phyloP scores from a whole-genome alignment of 2,888 invertebrate species.

The Polydrusus pterygomalis region DNA sequence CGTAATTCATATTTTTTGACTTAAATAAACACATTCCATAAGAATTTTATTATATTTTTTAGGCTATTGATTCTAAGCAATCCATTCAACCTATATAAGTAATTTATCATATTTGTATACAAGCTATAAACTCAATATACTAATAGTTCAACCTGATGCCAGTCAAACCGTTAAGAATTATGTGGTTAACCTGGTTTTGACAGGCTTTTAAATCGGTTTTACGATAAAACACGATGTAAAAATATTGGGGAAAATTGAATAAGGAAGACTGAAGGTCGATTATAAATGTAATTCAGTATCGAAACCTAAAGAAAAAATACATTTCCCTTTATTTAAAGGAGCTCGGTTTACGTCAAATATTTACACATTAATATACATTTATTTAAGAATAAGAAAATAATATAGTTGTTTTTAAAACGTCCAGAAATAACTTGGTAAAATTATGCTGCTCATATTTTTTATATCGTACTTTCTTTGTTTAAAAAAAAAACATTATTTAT shows the following conservation, averaged over 20 bases:
- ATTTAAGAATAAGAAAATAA: too few species aligned
- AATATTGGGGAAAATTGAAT: neutral
- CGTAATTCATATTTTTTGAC: too few species aligned
- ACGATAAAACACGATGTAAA: neutral
- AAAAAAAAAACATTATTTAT: too few species aligned
- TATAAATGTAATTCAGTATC: neutral
- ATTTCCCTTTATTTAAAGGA: too few species aligned
- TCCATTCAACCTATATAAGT: constrained; percentile 1
- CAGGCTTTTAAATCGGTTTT: constrained; percentile 11
- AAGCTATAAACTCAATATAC: neutral
- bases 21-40: too few species aligned
- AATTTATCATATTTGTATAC: constrained; percentile 13
- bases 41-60: neutral
- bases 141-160: constrained; percentile 13
- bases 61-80: neutral
- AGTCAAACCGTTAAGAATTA: constrained; percentile 1
- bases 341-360: too few species aligned
- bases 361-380: too few species aligned
- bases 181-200: constrained; percentile 14
- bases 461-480: too few species aligned
- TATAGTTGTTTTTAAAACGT: too few species aligned
- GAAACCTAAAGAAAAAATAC: neutral
- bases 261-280: neutral
- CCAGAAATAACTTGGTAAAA: too few species aligned
- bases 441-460: too few species aligned